A percentile compares a stretch with the other conserved stretches of the same genome.
Evolutionary conservation across 2,888 invertebrate genomes (phyloP).

Genomic region (Syrista parreyssii): DNA sequence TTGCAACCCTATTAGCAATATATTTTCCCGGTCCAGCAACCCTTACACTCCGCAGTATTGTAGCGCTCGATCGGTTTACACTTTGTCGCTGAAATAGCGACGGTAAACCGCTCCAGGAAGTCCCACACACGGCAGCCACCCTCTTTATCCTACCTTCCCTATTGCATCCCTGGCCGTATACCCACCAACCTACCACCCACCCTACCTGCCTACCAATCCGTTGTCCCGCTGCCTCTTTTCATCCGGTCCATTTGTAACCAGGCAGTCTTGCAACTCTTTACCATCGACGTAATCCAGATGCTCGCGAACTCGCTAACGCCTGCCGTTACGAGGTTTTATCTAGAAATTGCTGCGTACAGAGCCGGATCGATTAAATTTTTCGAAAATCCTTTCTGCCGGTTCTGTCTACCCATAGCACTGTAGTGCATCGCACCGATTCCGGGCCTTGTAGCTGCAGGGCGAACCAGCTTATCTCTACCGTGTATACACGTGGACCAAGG

Average conservation of each 20-base stretch:
- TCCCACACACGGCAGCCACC: slow-evolving; percentile 2
- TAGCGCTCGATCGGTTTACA: slow-evolving; percentile 44
- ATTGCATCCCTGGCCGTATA: too few relatives aligned
- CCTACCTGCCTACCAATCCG: not conserved
- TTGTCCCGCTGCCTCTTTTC: not conserved
- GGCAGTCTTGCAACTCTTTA: not conserved
- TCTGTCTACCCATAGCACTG: too few relatives aligned
- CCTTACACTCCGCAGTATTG: slow-evolving; percentile 37
- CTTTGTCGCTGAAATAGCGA: slow-evolving; percentile 42
- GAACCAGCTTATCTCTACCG: too few relatives aligned
- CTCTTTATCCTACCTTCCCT: not conserved
- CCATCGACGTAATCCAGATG: too few relatives aligned
- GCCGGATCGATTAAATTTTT: too few relatives aligned
- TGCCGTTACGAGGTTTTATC: not conserved
- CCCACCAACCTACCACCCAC: too few relatives aligned
- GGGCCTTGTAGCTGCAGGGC: too few relatives aligned
- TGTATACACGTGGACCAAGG: too few relatives aligned
- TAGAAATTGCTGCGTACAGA: not conserved
- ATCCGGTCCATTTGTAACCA: slow-evolving; percentile 9
- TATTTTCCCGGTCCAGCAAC: slow-evolving; percentile 53
- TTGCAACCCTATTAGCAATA: slow-evolving; percentile 61
- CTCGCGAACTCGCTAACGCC: too few relatives aligned
- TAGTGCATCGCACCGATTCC: too few relatives aligned
- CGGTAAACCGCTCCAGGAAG: slow-evolving; percentile 23
- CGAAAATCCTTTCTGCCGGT: too few relatives aligned